These are phyloP conservation scores for Limosa lapponica DNA, from an alignment of 2,797 vertebrate species.

Conservation along the genomic window DNA sequence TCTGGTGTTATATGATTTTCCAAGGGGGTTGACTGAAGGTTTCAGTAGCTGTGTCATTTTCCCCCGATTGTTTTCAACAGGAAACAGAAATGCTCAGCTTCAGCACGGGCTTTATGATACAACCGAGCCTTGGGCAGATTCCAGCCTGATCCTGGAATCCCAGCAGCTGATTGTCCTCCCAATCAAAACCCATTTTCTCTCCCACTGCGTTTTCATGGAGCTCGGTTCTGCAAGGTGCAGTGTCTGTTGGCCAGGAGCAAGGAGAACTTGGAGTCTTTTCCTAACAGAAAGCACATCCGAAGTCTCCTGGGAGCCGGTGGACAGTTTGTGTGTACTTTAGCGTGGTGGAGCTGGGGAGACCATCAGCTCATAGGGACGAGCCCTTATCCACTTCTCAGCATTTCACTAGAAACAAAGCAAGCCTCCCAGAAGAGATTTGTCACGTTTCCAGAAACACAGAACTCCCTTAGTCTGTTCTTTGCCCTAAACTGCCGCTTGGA, in stretches of 20 bases:
- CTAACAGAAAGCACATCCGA: neutral
- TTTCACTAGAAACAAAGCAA: conserved; percentile 1
- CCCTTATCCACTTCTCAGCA: neutral
- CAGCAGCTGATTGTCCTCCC: neutral
- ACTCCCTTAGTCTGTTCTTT: neutral
- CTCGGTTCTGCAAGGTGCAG: neutral
- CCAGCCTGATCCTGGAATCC: neutral
- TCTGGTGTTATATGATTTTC: neutral
- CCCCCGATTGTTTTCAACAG: conserved; percentile 1
- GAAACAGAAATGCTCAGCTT: neutral
- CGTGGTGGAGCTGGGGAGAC: neutral
- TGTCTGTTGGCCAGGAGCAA: neutral
- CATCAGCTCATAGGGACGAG: accelerated
- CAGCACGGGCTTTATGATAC: neutral
- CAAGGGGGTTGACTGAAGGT: neutral
- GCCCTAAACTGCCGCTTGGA: neutral
- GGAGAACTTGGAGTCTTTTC: neutral
- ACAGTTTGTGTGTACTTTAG: neutral
- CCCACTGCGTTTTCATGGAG: neutral
- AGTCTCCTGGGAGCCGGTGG: neutral
- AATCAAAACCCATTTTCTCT: neutral
- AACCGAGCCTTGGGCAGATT: neutral
- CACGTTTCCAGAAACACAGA: neutral
- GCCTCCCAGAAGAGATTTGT: neutral
- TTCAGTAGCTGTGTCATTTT: conserved; percentile 18